phyloP scores from a whole-genome alignment of 2,797 vertebrate species.

The Gymnodraco acuticeps region DNA sequence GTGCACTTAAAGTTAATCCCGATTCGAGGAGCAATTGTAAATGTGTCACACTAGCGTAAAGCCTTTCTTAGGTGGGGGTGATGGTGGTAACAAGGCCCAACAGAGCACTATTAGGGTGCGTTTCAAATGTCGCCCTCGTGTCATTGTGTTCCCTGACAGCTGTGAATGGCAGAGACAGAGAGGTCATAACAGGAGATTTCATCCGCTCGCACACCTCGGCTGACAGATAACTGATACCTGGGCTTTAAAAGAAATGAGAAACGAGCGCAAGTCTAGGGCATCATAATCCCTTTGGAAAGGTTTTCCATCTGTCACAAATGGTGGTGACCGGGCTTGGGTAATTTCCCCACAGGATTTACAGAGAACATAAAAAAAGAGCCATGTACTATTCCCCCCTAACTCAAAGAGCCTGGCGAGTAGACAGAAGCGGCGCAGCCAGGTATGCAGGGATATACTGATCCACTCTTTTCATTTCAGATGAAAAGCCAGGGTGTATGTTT shows the following conservation, averaged over 20 bases:
- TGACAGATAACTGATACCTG: conserved; percentile 82
- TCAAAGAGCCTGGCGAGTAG: conserved; percentile 49
- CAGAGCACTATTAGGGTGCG: conserved; percentile 61
- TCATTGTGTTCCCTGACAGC: conserved; percentile 74
- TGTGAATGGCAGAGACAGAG: conserved; percentile 76
- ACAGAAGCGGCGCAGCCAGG: conserved; percentile 17
- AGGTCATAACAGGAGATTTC: conserved; percentile 73
- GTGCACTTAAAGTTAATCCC: conserved; percentile 69
- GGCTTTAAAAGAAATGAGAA: conserved; percentile 86
- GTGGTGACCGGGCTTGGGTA: conserved; percentile 72
- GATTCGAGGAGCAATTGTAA: conserved; percentile 61
- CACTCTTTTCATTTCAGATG: conserved; percentile 42
- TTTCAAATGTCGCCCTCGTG: conserved; percentile 66
- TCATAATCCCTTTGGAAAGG: conserved; percentile 85
- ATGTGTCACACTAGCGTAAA: conserved; percentile 51
- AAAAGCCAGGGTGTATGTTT: conserved; percentile 31
- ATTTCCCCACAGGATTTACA: conserved; percentile 84
- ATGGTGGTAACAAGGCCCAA: conserved; percentile 66
- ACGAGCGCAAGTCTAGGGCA: conserved; percentile 78
- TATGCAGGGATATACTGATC: conserved; percentile 44
- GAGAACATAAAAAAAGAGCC: conserved; percentile 79
- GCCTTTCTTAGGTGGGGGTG: conserved; percentile 36
- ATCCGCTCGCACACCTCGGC: conserved; percentile 65
- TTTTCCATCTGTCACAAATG: conserved; percentile 82
- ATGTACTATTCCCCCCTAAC: conserved; percentile 68